Evolutionary conservation across 2,113 vertebrate genomes (phyloP), one percentile per base, ranked within the genome.

Genomic region (Pontoporia blainvillei): DNA sequence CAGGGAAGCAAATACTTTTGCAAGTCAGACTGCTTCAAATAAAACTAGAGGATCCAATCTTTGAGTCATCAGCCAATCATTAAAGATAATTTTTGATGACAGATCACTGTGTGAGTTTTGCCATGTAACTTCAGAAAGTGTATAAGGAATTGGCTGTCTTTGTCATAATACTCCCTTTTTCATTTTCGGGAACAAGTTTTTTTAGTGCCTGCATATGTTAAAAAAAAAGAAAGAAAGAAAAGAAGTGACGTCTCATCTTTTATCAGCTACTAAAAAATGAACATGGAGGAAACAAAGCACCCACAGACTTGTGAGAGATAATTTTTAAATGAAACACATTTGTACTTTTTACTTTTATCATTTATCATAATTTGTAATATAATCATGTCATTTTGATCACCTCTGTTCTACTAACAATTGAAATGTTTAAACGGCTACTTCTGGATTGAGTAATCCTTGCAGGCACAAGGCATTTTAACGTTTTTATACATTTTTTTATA

Each of bases 271-370:
- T 66, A 66, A 86, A 75, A 78, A 61, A 78, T 49, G 18, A 85
- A 83, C 12, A 82, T 1, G 1, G 34, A 1, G 13, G 36, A 7
- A 9, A 39, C 59, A 57, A 88, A 91, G 44, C 18, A 78, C 4
- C 2, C 57, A 27, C 11, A 46, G 4, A 44, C 5, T 52, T 14
- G 14, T 54, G 73, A 94, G 29, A 95, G 25, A 87, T 39, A 82
- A 75, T 18, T 41, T 54, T 59, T 93, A 23, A 69, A 89, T 81
- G 29, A 90, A 39, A 54, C 3, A 36, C 0, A 86, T 39, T 75
- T 92, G 75, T 52, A 73, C n/a, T 61, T 97, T 93, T 79, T 64
- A 72, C 29, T 44, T 96, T 34, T 23, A 91, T 71, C 44, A 81
- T 31, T 78, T 90, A 39, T 27, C 64, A 81, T 52, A 95, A 85